Conservation (phyloP, 1,140 invertebrate species). For the Macrobrachium nipponense region DNA sequence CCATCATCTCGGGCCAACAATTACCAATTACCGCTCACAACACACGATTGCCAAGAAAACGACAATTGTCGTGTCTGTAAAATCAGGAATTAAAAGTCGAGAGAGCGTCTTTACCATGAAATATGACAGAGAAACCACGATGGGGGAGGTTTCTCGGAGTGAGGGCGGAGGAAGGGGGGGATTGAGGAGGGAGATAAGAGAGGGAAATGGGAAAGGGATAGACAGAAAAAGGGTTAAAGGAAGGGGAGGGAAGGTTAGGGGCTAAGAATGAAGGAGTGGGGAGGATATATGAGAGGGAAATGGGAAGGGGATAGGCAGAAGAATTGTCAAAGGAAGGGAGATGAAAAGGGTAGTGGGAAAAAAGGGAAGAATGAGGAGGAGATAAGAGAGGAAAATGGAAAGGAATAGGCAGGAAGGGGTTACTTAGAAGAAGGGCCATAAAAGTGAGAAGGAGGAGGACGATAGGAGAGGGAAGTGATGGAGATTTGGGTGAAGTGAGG, state of each 20-base stretch:
- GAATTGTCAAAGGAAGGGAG: not conserved
- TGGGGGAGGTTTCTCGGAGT: too few relatives aligned
- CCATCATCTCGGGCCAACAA: not conserved
- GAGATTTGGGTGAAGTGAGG: not conserved
- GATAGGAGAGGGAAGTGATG: not conserved
- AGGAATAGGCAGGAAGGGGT: not conserved
- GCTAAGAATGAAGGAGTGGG: not conserved
- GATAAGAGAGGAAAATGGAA: not conserved
- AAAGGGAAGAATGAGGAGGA: not conserved
- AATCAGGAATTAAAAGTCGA: conserved; percentile 12
- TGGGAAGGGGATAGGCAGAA: not conserved
- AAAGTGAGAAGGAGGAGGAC: conserved; percentile 1
- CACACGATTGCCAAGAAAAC: not conserved
- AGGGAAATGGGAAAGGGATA: too few relatives aligned
- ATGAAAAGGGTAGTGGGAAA: not conserved
- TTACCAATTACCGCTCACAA: not conserved
- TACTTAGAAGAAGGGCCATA: not conserved
- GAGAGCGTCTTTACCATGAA: conserved; percentile 8
- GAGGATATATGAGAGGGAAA: too few relatives aligned
- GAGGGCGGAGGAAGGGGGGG: not conserved
- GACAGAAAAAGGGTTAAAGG: not conserved
- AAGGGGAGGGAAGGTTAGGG: not conserved
- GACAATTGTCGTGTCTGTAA: conserved; percentile 16
- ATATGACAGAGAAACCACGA: not conserved
- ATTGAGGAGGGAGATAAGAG: conserved; percentile 2